Evolutionary conservation across 1,140 invertebrate species (phyloP), one percentile per base, ranked within the genome.

Genomic region (Centruroides vittatus): DNA sequence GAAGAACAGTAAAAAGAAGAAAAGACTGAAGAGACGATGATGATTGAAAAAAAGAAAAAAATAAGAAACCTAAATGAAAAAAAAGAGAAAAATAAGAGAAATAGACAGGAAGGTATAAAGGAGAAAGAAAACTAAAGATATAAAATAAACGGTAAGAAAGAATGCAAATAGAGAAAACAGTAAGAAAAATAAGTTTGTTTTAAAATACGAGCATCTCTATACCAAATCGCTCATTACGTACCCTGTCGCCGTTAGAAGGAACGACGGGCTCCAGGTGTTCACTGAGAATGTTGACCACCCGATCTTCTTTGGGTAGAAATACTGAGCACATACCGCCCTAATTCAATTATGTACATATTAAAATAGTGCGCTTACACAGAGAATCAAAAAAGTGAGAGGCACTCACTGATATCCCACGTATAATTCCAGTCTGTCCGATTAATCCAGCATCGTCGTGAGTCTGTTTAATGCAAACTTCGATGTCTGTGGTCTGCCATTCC

Each of bases 401-500:
- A 76, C 78, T 78, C 74, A 84, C 84, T 10, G 85, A 85, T 59
- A 96, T 85, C 60, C 88, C 86, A 55, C 87, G 80, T 64, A 99
- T 89, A 13, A 89, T 80, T 35, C 93, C 94, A 55, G 83, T 85
- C 73, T 96, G 89, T 5, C 88, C 87, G 61, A 85, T 84, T 9
- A 98, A 76, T 60, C 86, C 85, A 11, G 80, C 77, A 74, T 97
- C 90, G 57, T 86, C 84, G 70, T 91, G 85, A 0, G 83, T 83
- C 56, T 86, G 85, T 62, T 84, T 83, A 66, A 98, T 88, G 36
- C 85, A 78, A 2, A 84, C 81, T 68, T 91, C 89, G 69, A 98
- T 88, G 65, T 97, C 93, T 1, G 88, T 85, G 6, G 90, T 89
- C 66, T 89, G 86, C 95, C 95, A 98, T 69, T 98, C 83, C 46